Conservation (phyloP, 2,888 invertebrate genomes). For the Poecilobothrus nobilitatus region DNA sequence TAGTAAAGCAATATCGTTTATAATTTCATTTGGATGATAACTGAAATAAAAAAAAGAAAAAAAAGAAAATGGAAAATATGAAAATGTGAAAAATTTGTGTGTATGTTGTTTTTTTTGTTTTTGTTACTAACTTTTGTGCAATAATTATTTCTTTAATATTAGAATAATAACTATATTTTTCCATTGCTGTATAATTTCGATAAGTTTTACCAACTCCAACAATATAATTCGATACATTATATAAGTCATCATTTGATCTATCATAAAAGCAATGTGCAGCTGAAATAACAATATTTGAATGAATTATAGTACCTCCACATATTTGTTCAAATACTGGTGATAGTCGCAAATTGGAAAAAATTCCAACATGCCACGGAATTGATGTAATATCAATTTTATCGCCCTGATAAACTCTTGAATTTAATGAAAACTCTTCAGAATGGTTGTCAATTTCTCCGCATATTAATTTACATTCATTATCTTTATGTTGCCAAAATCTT, state of each 20-base stretch:
- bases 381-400: slow-evolving; percentile 19
- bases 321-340: slow-evolving; percentile 18
- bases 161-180: slow-evolving; percentile 18
- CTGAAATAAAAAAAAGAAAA: too few relatives aligned
- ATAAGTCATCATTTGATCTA: not conserved
- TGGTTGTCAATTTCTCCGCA: too few relatives aligned
- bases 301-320: slow-evolving; percentile 31
- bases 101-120: too few relatives aligned
- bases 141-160: slow-evolving; percentile 23
- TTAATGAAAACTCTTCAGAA: too few relatives aligned
- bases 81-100: too few relatives aligned
- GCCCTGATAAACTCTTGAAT: slow-evolving; percentile 18
- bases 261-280: slow-evolving; percentile 30
- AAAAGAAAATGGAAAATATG: too few relatives aligned
- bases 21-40: too few relatives aligned
- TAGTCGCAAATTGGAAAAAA: slow-evolving; percentile 20
- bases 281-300: slow-evolving; percentile 28
- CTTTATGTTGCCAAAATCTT: too few relatives aligned
- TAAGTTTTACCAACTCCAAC: slow-evolving; percentile 25
- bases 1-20: slow-evolving; percentile 37
- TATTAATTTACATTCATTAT: too few relatives aligned
- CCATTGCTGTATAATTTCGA: slow-evolving; percentile 16
- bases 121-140: not conserved
- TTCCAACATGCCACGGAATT: slow-evolving; percentile 34
- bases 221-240: slow-evolving; percentile 15